A percentile compares a stretch with the other conserved stretches of the same genome.
Conservation (phyloP, 2,888 invertebrate species). For the Julus scandinavius region DNA sequence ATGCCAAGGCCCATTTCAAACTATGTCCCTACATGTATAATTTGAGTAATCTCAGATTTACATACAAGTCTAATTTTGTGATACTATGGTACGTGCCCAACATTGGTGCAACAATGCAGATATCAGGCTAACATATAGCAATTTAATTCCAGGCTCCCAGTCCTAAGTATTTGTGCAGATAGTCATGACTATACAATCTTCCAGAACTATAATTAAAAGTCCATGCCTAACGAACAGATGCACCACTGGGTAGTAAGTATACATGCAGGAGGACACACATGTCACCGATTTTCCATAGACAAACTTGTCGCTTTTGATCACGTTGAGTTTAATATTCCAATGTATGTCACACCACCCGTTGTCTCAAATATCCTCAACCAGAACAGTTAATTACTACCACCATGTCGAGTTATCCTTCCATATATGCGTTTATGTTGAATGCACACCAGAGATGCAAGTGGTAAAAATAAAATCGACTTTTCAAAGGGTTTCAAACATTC, state of each 20-base stretch:
- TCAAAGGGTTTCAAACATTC: neutral
- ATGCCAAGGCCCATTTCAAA: no score
- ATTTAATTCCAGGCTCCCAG: neutral
- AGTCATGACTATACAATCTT: neutral
- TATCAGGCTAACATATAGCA: no score
- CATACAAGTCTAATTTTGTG: no score
- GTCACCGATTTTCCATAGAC: neutral
- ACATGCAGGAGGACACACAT: neutral
- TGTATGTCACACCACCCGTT: neutral
- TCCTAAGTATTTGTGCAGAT: neutral
- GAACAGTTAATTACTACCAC: neutral
- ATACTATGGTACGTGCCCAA: no score
- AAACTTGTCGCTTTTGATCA: neutral
- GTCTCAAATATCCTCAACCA: neutral
- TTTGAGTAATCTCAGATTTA: no score
- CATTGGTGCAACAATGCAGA: no score
- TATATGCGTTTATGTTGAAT: neutral
- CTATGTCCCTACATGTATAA: no score
- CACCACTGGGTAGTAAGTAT: neutral
- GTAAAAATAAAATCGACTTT: neutral
- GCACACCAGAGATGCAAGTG: neutral
- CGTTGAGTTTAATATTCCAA: neutral
- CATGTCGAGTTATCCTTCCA: neutral
- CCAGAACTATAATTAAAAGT: conserved; percentile 8
- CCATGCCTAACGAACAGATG: neutral